Percentiles rank a stretch among this genome's conserved stretches.
Evolutionary conservation across 2,888 invertebrate species (phyloP).

Genomic region (Eupithecia insigniata): DNA sequence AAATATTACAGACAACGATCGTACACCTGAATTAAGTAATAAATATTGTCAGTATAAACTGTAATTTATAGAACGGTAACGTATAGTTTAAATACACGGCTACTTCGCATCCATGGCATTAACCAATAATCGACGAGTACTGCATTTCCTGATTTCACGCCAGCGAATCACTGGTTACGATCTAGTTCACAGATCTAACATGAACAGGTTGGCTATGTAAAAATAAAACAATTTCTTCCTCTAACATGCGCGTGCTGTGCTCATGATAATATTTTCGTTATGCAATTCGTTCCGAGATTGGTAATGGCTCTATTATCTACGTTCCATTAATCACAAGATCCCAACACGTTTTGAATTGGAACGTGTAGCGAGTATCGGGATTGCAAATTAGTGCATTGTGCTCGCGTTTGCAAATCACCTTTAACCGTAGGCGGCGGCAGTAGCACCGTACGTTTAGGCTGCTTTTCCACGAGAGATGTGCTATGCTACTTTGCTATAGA

Average conservation of each 20-base stretch:
- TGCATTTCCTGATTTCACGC: slow-evolving; percentile 66
- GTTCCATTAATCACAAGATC: slow-evolving; percentile 20
- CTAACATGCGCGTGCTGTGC: slow-evolving; percentile 26
- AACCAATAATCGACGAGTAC: slow-evolving; percentile 60
- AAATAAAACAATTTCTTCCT: slow-evolving; percentile 41
- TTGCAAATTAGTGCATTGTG: slow-evolving; percentile 39
- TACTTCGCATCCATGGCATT: slow-evolving; percentile 55
- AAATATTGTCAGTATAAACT: slow-evolving; percentile 35
- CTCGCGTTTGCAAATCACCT: slow-evolving; percentile 39
- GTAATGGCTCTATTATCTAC: slow-evolving; percentile 30
- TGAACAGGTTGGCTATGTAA: slow-evolving; percentile 44
- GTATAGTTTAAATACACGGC: slow-evolving; percentile 49
- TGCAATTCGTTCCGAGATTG: slow-evolving; percentile 31
- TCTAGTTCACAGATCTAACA: slow-evolving; percentile 57
- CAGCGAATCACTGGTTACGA: slow-evolving; percentile 57
- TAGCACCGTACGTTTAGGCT: slow-evolving; percentile 51
- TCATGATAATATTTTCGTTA: slow-evolving; percentile 31
- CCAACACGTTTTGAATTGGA: slow-evolving; percentile 28
- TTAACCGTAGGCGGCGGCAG: slow-evolving; percentile 49
- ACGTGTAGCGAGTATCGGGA: slow-evolving; percentile 28
- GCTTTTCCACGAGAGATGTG: too few relatives aligned
- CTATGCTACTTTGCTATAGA: too few relatives aligned
- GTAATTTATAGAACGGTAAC: slow-evolving; percentile 46
- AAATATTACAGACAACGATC: slow-evolving; percentile 27
- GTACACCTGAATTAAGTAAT: slow-evolving; percentile 36